phyloP scores from a whole-genome alignment of 2,113 vertebrate species.

The Ramphastos sulfuratus region DNA sequence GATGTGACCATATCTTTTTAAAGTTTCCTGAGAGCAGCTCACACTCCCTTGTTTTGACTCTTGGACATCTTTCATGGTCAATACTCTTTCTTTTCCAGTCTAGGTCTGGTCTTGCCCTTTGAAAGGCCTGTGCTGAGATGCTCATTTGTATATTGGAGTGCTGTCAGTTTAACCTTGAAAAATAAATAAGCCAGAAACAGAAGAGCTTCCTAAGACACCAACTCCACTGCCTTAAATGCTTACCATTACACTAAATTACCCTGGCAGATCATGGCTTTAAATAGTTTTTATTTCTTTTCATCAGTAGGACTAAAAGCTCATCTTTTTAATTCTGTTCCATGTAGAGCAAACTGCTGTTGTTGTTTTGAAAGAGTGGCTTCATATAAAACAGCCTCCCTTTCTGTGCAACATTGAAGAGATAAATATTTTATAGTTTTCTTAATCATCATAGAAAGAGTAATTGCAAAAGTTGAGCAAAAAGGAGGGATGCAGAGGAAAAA shows the following conservation, averaged over 20 bases:
- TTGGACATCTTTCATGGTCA: neutral
- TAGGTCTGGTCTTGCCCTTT: neutral
- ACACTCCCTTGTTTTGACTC: neutral
- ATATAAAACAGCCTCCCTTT: neutral
- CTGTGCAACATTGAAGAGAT: neutral
- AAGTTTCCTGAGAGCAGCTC: neutral
- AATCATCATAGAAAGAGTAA: neutral
- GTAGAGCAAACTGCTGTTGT: neutral
- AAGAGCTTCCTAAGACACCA: neutral
- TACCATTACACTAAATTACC: neutral
- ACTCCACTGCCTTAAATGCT: accelerated
- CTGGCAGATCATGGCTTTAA: neutral
- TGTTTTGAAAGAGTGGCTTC: neutral
- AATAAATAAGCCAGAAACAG: neutral
- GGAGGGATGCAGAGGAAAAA: neutral
- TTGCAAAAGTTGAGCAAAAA: neutral
- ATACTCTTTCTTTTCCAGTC: neutral
- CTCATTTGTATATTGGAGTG: neutral
- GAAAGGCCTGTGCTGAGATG: neutral
- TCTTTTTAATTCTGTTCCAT: neutral
- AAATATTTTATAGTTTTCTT: neutral
- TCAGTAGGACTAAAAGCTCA: neutral
- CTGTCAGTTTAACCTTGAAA: neutral
- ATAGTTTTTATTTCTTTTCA: neutral
- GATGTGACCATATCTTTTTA: neutral